Conservation (phyloP, 2,888 invertebrate genomes). For the Euplexia lucipara region DNA sequence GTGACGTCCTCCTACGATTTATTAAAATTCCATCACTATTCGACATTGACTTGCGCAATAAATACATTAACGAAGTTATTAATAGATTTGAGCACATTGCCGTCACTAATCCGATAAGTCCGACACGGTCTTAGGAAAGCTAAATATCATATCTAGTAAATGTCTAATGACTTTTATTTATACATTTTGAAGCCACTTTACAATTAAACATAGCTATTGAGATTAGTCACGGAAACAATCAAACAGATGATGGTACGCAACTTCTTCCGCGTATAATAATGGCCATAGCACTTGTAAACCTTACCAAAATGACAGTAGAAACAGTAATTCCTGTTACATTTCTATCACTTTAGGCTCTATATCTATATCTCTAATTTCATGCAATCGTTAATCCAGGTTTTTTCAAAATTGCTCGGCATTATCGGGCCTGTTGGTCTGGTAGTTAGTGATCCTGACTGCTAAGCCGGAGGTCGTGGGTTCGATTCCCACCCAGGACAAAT, state of each 20-base stretch:
- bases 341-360: background rate
- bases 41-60: background rate
- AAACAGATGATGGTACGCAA: conserved; percentile 23
- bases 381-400: no score
- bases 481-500: no score
- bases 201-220: conserved; percentile 23
- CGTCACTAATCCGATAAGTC: conserved; percentile 16
- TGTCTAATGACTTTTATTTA: conserved; percentile 10
- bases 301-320: background rate
- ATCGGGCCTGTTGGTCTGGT: no score
- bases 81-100: conserved; percentile 6
- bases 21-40: background rate
- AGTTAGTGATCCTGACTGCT: no score
- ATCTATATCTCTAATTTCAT: no score
- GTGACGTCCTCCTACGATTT: background rate
- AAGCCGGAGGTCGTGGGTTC: no score
- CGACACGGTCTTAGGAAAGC: conserved; percentile 9
- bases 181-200: conserved; percentile 16
- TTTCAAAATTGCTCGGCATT: no score
- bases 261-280: background rate
- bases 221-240: conserved; percentile 24
- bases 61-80: background rate
- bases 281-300: background rate
- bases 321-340: background rate
- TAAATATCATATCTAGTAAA: conserved; percentile 8